These are phyloP conservation scores for Dasypus novemcinctus DNA, from an alignment of 2,113 vertebrate genomes.

Conservation along the genomic window DNA sequence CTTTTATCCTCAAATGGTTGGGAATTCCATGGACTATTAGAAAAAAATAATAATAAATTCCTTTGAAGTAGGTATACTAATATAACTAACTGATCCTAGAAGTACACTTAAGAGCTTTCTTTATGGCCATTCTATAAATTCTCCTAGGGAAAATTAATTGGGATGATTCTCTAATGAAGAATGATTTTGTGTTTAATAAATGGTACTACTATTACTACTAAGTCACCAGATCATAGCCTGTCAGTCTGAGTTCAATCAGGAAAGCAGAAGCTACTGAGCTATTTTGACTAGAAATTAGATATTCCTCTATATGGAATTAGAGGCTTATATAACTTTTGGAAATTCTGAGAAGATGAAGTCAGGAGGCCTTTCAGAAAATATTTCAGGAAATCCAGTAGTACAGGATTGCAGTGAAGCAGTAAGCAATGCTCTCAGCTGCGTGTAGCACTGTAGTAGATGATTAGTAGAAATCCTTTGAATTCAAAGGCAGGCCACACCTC, in stretches of 20 bases:
- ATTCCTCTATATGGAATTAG: neutral
- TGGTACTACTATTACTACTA: neutral
- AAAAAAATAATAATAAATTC: constrained; percentile 37
- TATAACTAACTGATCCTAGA: neutral
- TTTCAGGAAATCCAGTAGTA: neutral
- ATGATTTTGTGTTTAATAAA: constrained; percentile 37
- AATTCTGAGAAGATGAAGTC: constrained; percentile 3
- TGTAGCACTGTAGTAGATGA: neutral
- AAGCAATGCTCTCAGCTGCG: neutral
- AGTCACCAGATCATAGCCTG: neutral
- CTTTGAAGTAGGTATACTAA: constrained; percentile 10
- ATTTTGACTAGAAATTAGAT: constrained; percentile 18
- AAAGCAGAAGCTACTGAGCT: constrained; percentile 15
- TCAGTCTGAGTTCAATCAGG: neutral
- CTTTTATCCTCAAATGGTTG: neutral
- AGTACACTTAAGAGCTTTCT: neutral
- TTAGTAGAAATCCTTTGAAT: neutral
- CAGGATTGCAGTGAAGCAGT: neutral
- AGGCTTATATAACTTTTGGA: neutral
- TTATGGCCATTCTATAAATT: neutral
- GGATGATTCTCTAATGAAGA: neutral
- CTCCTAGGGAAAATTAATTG: constrained; percentile 12
- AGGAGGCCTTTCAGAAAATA: neutral
- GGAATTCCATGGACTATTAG: neutral
- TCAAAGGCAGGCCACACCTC: neutral